These are phyloP conservation scores for Orchesella cincta DNA, from an alignment of 1,140 invertebrate species.

Conservation along the genomic window DNA sequence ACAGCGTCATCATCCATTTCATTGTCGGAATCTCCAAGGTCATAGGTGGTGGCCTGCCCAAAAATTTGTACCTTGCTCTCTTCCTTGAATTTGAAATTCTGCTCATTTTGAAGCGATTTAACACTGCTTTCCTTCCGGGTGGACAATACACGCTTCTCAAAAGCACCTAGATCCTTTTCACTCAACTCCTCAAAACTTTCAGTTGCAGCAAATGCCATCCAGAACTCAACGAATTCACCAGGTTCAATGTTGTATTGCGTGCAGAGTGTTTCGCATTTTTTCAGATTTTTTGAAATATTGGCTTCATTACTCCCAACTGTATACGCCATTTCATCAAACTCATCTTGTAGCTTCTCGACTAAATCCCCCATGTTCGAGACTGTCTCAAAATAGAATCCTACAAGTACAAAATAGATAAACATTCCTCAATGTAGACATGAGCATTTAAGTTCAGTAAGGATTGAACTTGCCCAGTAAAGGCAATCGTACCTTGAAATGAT, in stretches of 20 bases:
- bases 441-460: too few relatives aligned
- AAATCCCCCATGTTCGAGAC: neutral
- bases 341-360: neutral
- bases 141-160: neutral
- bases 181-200: neutral
- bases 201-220: slow-evolving; percentile 3
- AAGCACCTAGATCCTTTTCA: neutral
- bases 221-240: neutral
- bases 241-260: too few relatives aligned
- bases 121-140: neutral
- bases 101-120: neutral
- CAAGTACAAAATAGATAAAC: too few relatives aligned
- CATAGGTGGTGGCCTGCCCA: neutral
- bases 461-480: too few relatives aligned
- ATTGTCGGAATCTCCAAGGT: neutral
- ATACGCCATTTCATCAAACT: neutral
- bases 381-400: too few relatives aligned
- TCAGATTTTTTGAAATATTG: neutral
- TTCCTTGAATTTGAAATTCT: neutral
- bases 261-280: neutral
- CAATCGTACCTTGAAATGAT: too few relatives aligned
- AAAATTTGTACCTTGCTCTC: neutral
- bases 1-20: neutral
- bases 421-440: too few relatives aligned
- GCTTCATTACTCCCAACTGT: neutral